Conservation (phyloP, 2,797 vertebrate species). For the Eulemur albifrons region DNA sequence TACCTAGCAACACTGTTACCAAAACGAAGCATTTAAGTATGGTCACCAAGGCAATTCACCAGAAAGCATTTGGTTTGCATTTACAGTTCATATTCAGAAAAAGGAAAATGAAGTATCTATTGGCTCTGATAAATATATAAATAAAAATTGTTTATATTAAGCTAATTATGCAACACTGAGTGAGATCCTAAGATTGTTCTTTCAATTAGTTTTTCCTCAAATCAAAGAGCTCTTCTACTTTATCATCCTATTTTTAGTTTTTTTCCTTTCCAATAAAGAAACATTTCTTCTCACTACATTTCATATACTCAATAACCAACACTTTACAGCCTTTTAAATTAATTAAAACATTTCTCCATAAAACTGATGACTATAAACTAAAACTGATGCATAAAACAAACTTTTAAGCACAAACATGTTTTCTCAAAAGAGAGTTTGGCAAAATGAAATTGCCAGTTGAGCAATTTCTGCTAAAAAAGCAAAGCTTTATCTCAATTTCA, state of each 20-base stretch:
- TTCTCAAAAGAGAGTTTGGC: slow-evolving; percentile 15
- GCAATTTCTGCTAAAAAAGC: not conserved
- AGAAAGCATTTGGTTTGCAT: slow-evolving; percentile 16
- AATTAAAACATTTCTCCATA: not conserved
- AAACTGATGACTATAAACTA: not conserved
- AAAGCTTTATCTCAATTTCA: not conserved
- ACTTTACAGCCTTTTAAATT: not conserved
- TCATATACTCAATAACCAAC: not conserved
- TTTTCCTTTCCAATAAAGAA: slow-evolving; percentile 16
- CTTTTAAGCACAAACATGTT: not conserved
- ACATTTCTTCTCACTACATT: slow-evolving; percentile 8
- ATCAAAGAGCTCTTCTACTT: not conserved
- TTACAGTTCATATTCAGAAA: slow-evolving; percentile 30
- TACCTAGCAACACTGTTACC: not conserved
- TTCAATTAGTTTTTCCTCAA: not conserved
- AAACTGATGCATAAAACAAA: not conserved
- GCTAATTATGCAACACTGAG: slow-evolving; percentile 9
- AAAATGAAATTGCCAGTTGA: not conserved
- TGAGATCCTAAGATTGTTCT: not conserved
- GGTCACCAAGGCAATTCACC: not conserved
- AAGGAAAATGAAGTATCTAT: not conserved
- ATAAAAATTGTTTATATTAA: slow-evolving; percentile 39
- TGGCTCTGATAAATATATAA: not conserved
- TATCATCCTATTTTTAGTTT: not conserved
- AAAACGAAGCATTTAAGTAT: slow-evolving; percentile 4